Percentiles rank a stretch among this genome's conserved stretches.
These are phyloP conservation scores for Nematostella vectensis DNA, from an alignment of 92 coral and sea anemone species.

Conservation along the genomic window DNA sequence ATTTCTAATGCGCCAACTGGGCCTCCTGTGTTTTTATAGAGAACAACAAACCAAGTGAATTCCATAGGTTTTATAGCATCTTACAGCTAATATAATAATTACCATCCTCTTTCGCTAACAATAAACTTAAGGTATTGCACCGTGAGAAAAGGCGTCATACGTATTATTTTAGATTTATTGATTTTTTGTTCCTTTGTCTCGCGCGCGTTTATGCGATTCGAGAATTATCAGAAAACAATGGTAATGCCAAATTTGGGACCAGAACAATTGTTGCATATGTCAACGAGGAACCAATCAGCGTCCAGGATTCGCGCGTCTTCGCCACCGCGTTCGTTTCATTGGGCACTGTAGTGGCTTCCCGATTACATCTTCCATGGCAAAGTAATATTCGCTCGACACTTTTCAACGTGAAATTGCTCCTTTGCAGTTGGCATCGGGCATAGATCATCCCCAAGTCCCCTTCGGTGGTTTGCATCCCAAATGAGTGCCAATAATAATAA, in stretches of 20 bases:
- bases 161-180: too few relatives aligned
- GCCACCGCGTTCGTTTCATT: slow-evolving; percentile 58
- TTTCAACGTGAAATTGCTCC: slow-evolving; percentile 2
- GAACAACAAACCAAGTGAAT: too few relatives aligned
- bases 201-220: slow-evolving; percentile 90
- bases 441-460: background rate
- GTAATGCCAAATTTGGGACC: slow-evolving; percentile 44
- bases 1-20: too few relatives aligned
- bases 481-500: slow-evolving; percentile 33
- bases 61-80: too few relatives aligned
- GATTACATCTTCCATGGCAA: too few relatives aligned
- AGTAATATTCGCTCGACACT: too few relatives aligned
- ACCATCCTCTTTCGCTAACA: too few relatives aligned
- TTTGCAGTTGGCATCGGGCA: background rate
- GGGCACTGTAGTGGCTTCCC: slow-evolving; percentile 37
- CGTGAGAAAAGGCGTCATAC: too few relatives aligned
- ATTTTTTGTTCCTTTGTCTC: slow-evolving; percentile 15
- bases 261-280: slow-evolving; percentile 35
- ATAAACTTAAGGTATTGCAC: too few relatives aligned
- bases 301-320: slow-evolving; percentile 61
- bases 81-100: too few relatives aligned
- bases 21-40: too few relatives aligned
- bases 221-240: slow-evolving; percentile 31
- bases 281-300: slow-evolving; percentile 62
- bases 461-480: background rate